Base-by-base conservation (phyloP, 2,797 vertebrate genomes). In the Epinephelus awoara region DNA sequence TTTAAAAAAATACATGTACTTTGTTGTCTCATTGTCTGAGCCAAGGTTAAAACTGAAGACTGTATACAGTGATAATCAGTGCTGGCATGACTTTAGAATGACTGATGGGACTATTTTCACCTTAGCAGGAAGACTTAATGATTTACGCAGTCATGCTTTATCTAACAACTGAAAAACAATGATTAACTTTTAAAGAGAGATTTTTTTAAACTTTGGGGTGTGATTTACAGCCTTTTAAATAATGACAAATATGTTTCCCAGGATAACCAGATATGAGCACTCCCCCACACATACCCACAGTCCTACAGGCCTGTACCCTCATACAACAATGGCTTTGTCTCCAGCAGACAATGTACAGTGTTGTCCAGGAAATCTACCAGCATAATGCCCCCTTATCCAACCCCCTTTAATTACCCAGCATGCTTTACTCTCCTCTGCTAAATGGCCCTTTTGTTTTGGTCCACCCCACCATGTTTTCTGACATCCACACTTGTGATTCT, bases 241-340 rank as follows among this genome's bases (percentile, higher is more conserved):
- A 61, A 65, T 17, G 52, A 66, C 23, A 62, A 47, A 70, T 64
- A 40, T n/a, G 56, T 78, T 90, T 80, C 67, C 88, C 77, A 74
- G 52, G 72, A 75, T 56, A 67, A 44, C 18, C 44, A 77, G 59
- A 86, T 77, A 79, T 15, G 38, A 69, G 63, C 29, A 2, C 59
- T 6, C 29, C 61, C 11, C 71, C 64, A 64, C 38, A 51, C 75
- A 76, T 44, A 81, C 86, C 79, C 78, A 72, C 75, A 29, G 6
- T 75, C 82, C 86, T 21, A 75, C 83, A 75, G 72, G 56, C 80
- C 77, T 66, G 77, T 46, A 9, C 69, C 62, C 58, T 70, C 47
- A 51, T n/a, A 91, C 89, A 93, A 89, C 83, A 90, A 88, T 88
- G 68, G 77, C 91, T 84, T 92, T 94, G 93, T 94, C 67, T 68